Percentiles rank a stretch among this genome's conserved stretches.
Evolutionary conservation across 2,797 vertebrate species (phyloP).

Genomic region (Gila robusta): DNA sequence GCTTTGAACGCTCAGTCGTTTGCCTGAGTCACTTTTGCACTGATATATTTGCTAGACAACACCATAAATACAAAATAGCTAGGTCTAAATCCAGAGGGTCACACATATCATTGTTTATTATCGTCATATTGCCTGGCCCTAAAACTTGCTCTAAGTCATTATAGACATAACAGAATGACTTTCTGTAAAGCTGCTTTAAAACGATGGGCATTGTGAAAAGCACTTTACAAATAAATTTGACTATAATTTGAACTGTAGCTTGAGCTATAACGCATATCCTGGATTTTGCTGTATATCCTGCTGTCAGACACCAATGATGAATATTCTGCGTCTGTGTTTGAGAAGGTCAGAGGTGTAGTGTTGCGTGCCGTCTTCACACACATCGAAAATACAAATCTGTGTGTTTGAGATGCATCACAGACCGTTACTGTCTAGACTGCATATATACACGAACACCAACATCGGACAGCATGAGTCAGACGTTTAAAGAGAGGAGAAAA

Average conservation of each 20-base stretch:
- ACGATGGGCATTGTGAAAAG: background rate
- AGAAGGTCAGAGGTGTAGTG: conserved; percentile 42
- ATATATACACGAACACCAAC: background rate
- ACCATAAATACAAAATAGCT: background rate
- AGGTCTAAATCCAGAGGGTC: background rate
- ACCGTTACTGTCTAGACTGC: conserved; percentile 36
- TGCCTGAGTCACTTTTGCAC: too few species aligned
- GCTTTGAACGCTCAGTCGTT: background rate
- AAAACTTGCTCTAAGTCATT: background rate
- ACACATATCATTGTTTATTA: background rate
- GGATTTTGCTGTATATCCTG: conserved; percentile 2
- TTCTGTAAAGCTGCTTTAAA: background rate
- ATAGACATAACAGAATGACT: background rate
- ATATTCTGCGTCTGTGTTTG: conserved; percentile 43
- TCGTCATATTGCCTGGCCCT: background rate
- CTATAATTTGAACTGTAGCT: background rate
- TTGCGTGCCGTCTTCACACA: background rate
- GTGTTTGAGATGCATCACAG: conserved; percentile 40
- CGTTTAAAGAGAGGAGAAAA: background rate
- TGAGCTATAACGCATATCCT: background rate
- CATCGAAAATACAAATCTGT: conserved; percentile 32
- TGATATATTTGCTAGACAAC: background rate
- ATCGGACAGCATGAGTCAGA: background rate
- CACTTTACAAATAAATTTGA: background rate
- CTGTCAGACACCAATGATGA: conserved; percentile 33